Conservation (phyloP, 1,140 invertebrate genomes). For the Heliconius melpomene region DNA sequence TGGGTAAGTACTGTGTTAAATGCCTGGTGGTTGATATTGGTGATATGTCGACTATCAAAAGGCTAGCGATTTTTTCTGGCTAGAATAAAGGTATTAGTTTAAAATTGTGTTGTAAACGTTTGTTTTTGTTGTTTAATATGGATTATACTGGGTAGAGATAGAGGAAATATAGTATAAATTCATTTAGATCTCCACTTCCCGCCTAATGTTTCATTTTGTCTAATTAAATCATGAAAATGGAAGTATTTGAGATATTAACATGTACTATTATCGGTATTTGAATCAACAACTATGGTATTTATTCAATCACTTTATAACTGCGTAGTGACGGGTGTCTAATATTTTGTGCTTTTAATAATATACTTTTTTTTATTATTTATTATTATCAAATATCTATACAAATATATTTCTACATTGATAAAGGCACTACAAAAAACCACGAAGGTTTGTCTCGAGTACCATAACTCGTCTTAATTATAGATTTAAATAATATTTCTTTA, state of each 20-base stretch:
- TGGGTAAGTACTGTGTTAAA: conserved; percentile 74
- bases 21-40: conserved; percentile 82
- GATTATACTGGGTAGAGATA: neutral
- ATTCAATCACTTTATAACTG: neutral
- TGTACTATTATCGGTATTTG: neutral
- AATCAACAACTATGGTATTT: neutral
- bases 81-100: conserved; percentile 54
- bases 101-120: neutral
- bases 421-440: too few relatives aligned
- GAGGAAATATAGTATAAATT: neutral
- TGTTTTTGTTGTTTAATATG: neutral
- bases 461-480: too few relatives aligned
- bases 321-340: neutral
- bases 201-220: neutral
- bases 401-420: too few relatives aligned
- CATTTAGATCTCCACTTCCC: neutral
- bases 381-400: too few relatives aligned
- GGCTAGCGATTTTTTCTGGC: conserved; percentile 85
- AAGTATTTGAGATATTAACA: neutral
- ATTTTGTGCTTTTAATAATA: neutral
- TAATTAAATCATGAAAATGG: neutral
- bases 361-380: neutral
- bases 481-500: too few relatives aligned
- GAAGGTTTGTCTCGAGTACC: too few relatives aligned
- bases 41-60: conserved; percentile 89